These are phyloP conservation scores for Synergus umbraculus DNA, from an alignment of 2,888 invertebrate genomes.

Conservation along the genomic window DNA sequence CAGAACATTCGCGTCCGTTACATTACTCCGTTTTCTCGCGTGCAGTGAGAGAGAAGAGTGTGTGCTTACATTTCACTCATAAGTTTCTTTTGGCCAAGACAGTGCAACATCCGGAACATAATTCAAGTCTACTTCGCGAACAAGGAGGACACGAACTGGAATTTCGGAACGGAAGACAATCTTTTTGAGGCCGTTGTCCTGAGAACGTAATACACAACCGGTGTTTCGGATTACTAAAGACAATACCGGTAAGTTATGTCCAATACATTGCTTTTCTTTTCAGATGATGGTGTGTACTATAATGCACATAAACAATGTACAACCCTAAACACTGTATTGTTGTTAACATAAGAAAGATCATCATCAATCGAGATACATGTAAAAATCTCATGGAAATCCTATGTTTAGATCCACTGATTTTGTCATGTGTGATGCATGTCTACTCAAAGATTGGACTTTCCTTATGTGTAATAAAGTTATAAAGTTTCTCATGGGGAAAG, in stretches of 20 bases:
- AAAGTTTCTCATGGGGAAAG: neutral
- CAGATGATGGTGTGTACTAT: neutral
- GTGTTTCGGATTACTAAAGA: slow-evolving; percentile 13
- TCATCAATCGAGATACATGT: neutral
- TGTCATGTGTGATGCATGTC: neutral
- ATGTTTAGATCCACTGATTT: neutral
- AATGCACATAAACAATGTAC: neutral
- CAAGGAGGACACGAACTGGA: slow-evolving; percentile 26
- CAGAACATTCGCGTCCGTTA: slow-evolving; percentile 14
- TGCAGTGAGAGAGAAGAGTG: neutral
- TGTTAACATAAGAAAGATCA: neutral
- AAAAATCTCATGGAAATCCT: neutral
- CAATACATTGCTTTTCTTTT: neutral
- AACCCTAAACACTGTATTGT: neutral
- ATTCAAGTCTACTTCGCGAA: neutral
- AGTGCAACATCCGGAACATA: neutral
- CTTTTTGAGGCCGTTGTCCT: slow-evolving; percentile 33
- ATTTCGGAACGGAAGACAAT: slow-evolving; percentile 31
- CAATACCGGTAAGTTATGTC: slow-evolving; percentile 28
- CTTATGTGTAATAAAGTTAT: neutral
- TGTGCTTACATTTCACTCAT: slow-evolving; percentile 1
- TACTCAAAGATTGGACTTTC: neutral
- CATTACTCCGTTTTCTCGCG: slow-evolving; percentile 2
- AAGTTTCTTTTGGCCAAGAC: neutral
- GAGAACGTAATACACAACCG: slow-evolving; percentile 23